These are phyloP conservation scores for Andrena dorsata DNA, from an alignment of 2,888 invertebrate genomes.

Conservation along the genomic window DNA sequence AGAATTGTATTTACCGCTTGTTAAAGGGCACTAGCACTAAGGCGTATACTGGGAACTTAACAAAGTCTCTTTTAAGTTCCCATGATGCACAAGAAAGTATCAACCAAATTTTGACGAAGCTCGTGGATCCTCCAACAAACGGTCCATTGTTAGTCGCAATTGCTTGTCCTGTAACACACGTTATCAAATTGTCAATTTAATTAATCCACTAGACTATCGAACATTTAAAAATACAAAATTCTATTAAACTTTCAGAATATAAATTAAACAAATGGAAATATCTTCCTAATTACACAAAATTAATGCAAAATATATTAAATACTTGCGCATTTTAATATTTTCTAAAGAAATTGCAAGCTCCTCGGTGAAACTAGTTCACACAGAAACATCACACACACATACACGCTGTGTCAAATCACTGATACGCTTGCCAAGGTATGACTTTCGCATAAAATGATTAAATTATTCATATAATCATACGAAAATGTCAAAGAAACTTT, in stretches of 20 bases:
- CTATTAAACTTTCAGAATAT: not conserved
- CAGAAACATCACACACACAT: not conserved
- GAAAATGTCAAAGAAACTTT: not conserved
- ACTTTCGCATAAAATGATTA: slow-evolving; percentile 13
- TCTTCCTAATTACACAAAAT: not conserved
- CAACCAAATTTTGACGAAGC: slow-evolving; percentile 84
- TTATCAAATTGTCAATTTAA: not conserved
- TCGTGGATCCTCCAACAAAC: slow-evolving; percentile 82
- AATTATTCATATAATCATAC: not conserved
- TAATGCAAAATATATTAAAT: not conserved
- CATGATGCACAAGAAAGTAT: slow-evolving; percentile 79
- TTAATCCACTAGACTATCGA: not conserved
- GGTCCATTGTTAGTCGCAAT: slow-evolving; percentile 78
- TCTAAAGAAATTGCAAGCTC: not conserved
- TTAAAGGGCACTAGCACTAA: slow-evolving; percentile 76
- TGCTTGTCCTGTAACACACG: slow-evolving; percentile 67
- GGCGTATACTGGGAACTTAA: slow-evolving; percentile 77
- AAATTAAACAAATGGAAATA: not conserved
- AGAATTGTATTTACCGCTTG: slow-evolving; percentile 62
- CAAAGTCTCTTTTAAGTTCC: slow-evolving; percentile 82
- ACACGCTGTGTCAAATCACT: not conserved
- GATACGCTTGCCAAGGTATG: slow-evolving; percentile 5
- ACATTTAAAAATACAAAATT: not conserved
- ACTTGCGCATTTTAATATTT: not conserved
- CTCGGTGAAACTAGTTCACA: not conserved